A percentile compares a stretch with the other conserved stretches of the same genome.
Conservation (phyloP, 2,888 invertebrate species). For the Pristionchus fissidentatus region DNA sequence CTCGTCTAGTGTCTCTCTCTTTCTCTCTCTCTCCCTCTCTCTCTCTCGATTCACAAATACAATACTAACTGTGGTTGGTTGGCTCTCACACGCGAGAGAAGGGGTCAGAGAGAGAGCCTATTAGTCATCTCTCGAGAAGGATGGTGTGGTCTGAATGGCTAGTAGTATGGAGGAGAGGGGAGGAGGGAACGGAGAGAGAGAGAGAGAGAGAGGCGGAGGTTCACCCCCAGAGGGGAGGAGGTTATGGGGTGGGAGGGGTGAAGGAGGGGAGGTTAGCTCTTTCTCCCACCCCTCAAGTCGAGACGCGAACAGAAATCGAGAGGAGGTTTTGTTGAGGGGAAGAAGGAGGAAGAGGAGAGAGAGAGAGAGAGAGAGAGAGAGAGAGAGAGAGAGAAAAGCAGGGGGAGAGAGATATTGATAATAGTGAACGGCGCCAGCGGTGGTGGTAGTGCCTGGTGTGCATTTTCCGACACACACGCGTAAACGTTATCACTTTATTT, state of each 20-base stretch:
- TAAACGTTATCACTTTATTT: no score
- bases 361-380: slow-evolving; percentile 49
- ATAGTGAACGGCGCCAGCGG: slow-evolving; percentile 4
- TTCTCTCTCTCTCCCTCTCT: no score
- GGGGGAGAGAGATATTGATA: slow-evolving; percentile 49
- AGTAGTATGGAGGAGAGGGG: no score
- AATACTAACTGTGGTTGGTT: no score
- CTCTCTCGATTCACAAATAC: no score
- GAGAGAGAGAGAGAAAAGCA: slow-evolving; percentile 38
- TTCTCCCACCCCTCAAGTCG: not conserved
- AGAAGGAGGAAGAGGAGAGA: not conserved
- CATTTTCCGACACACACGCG: no score
- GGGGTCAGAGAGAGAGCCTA: slow-evolving; percentile 35
- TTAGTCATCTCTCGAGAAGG: slow-evolving; percentile 13
- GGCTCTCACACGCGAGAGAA: no score
- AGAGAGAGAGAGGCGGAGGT: no score
- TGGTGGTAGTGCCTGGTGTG: no score
- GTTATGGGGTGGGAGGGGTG: not conserved
- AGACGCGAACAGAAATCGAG: not conserved
- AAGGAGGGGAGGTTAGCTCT: not conserved
- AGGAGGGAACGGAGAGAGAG: not conserved
- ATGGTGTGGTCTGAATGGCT: slow-evolving; percentile 3
- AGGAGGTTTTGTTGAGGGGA: slow-evolving; percentile 39
- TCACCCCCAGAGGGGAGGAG: not conserved
- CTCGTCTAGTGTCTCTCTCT: no score